These are phyloP conservation scores for Oryzias woworae DNA, from an alignment of 2,113 vertebrate genomes.

Conservation along the genomic window DNA sequence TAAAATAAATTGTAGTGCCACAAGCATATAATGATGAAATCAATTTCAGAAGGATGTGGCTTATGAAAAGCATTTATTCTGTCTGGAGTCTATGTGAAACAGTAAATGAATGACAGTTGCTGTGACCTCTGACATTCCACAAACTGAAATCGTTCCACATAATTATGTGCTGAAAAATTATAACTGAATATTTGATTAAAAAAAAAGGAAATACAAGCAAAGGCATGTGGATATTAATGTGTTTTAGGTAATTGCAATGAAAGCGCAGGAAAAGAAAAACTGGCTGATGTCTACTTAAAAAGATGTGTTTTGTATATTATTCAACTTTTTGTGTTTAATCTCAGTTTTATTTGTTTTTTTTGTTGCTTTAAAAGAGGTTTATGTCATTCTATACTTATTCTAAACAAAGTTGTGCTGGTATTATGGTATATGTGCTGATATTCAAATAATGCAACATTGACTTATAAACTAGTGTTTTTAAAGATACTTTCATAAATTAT, in stretches of 20 bases:
- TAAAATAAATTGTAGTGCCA: conserved; percentile 25
- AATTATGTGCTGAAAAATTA: conserved; percentile 1
- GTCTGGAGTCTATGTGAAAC: conserved; percentile 12
- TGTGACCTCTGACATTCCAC: conserved; percentile 4
- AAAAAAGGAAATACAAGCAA: neutral
- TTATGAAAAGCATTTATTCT: conserved; percentile 42
- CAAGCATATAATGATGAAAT: conserved; percentile 19
- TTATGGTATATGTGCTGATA: no score
- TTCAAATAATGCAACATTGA: no score
- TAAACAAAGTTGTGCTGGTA: no score
- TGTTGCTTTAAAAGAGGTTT: no score
- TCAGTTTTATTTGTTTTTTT: no score
- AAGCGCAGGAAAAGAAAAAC: neutral
- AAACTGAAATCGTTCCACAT: conserved; percentile 11
- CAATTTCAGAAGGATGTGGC: conserved; percentile 21
- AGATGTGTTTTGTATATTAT: neutral
- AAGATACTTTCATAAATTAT: no score
- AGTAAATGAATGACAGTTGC: conserved; percentile 10
- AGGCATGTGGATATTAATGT: neutral
- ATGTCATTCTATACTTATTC: no score
- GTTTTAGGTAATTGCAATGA: neutral
- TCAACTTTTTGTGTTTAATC: neutral
- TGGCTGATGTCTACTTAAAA: neutral
- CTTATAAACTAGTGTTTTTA: no score
- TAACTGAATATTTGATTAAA: neutral